Percentiles rank a stretch among this genome's conserved stretches.
These are phyloP conservation scores for Platerodrilus igneus DNA, from an alignment of 2,888 invertebrate genomes.

Conservation along the genomic window DNA sequence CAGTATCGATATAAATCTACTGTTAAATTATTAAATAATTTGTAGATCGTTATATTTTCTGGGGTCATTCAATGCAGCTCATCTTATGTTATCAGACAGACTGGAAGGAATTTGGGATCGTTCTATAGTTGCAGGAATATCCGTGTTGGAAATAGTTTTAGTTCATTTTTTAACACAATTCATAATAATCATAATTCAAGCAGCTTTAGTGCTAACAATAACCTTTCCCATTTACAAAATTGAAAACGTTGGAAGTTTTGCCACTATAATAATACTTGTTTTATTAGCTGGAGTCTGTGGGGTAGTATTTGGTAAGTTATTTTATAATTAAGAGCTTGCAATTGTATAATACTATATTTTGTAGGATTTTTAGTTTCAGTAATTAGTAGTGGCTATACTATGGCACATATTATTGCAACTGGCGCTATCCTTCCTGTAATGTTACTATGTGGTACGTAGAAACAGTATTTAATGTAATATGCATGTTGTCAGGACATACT, in stretches of 20 bases:
- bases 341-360: neutral
- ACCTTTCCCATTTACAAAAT: slow-evolving; percentile 60
- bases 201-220: slow-evolving; percentile 56
- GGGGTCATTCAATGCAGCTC: slow-evolving; percentile 77
- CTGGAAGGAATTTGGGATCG: slow-evolving; percentile 84
- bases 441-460: slow-evolving; percentile 75
- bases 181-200: slow-evolving; percentile 67
- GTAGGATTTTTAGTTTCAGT: slow-evolving; percentile 77
- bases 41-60: slow-evolving; percentile 79
- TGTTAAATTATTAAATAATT: slow-evolving; percentile 19
- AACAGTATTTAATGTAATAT: no score
- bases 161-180: slow-evolving; percentile 79
- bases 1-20: slow-evolving; percentile 41
- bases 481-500: no score
- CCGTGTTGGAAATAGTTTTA: slow-evolving; percentile 71
- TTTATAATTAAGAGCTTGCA: neutral
- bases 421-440: slow-evolving; percentile 90
- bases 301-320: slow-evolving; percentile 68
- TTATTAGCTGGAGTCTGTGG: slow-evolving; percentile 75
- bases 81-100: slow-evolving; percentile 74
- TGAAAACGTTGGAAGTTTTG: slow-evolving; percentile 58
- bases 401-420: slow-evolving; percentile 79
- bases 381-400: slow-evolving; percentile 69
- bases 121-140: slow-evolving; percentile 80
- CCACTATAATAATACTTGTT: slow-evolving; percentile 59